Conservation (phyloP, 2,888 invertebrate species). For the Athrips mouffetella region DNA sequence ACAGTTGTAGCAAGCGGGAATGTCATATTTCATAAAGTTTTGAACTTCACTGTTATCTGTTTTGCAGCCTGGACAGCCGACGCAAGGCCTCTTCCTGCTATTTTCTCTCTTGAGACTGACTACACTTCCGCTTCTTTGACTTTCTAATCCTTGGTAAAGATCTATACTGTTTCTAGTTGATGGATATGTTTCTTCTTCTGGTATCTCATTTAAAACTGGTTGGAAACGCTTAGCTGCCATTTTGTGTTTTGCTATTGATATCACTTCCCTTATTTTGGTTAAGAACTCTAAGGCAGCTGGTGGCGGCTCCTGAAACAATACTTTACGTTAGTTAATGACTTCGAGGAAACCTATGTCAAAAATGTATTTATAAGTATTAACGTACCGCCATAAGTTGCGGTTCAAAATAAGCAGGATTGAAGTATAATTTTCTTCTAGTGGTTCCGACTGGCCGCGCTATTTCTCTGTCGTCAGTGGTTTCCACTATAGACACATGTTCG, state of each 20-base stretch:
- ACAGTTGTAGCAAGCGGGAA: conserved; percentile 75
- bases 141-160: conserved; percentile 64
- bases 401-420: conserved; percentile 95
- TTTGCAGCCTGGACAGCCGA: conserved; percentile 83
- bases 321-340: neutral
- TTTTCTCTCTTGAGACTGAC: conserved; percentile 81
- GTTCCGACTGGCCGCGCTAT: conserved; percentile 84
- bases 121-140: conserved; percentile 74
- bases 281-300: conserved; percentile 94
- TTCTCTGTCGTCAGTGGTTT: conserved; percentile 85
- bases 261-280: conserved; percentile 92
- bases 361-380: conserved; percentile 7
- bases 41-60: conserved; percentile 46
- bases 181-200: conserved; percentile 84
- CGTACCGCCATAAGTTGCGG: conserved; percentile 89
- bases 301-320: conserved; percentile 86
- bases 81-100: conserved; percentile 77
- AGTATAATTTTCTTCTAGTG: conserved; percentile 88
- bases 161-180: conserved; percentile 72
- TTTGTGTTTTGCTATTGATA: conserved; percentile 92
- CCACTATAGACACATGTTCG: conserved; percentile 91
- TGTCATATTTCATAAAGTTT: conserved; percentile 64
- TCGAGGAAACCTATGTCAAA: neutral
- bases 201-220: conserved; percentile 87
- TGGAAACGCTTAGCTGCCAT: conserved; percentile 89